These are phyloP conservation scores for Coelinius sp. DNA, from an alignment of 2,888 invertebrate genomes.

Conservation along the genomic window DNA sequence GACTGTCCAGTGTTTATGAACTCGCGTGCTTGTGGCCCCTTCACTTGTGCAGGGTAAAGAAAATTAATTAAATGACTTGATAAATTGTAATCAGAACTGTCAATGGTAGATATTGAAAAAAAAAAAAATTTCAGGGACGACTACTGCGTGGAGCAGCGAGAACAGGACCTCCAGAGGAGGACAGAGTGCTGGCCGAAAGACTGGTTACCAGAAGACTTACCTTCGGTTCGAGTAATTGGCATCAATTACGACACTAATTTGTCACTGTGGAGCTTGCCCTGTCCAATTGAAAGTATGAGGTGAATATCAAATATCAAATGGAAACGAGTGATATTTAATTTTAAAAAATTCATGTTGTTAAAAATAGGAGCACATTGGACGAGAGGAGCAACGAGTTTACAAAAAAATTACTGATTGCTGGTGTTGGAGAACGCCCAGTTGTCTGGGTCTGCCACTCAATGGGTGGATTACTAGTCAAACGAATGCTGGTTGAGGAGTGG, in stretches of 20 bases:
- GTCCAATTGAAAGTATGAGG: conserved; percentile 74
- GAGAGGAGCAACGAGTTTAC: conserved; percentile 79
- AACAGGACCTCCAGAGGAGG: conserved; percentile 63
- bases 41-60: conserved; percentile 71
- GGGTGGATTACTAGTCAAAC: conserved; percentile 94
- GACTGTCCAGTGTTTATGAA: conserved; percentile 77
- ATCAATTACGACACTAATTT: conserved; percentile 90
- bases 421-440: conserved; percentile 86
- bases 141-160: conserved; percentile 53
- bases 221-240: conserved; percentile 83
- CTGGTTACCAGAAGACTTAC: conserved; percentile 89
- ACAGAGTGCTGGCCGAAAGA: conserved; percentile 96
- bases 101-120: neutral
- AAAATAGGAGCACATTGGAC: conserved; percentile 73
- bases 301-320: conserved; percentile 45
- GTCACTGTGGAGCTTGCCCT: conserved; percentile 85
- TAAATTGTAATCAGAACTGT: neutral
- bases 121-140: conserved; percentile 52
- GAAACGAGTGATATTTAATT: neutral
- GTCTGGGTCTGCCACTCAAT: conserved; percentile 96
- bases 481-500: conserved; percentile 81
- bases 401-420: conserved; percentile 79
- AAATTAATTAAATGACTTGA: neutral
- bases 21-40: conserved; percentile 68
- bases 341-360: conserved; percentile 19